These are phyloP conservation scores for Diorhabda elongata DNA, from an alignment of 1,140 invertebrate genomes.

Conservation along the genomic window DNA sequence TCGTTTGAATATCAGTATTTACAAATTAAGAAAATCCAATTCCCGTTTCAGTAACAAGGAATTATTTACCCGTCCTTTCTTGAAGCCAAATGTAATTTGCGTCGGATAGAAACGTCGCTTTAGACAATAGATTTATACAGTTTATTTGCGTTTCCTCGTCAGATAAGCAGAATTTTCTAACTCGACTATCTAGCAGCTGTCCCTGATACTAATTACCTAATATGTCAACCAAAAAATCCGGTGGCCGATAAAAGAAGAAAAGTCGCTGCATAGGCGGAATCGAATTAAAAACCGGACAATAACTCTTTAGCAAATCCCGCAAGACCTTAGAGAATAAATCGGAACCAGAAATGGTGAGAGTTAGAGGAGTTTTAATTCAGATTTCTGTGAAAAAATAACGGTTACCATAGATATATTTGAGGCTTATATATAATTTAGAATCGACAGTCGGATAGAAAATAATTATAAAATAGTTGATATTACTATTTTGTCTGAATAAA, in stretches of 20 bases:
- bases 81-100: neutral
- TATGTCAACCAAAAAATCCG: neutral
- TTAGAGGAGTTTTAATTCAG: neutral
- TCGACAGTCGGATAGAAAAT: no score
- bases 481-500: no score
- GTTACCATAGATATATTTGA: no score
- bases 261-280: constrained; percentile 11
- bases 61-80: no score
- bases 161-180: neutral
- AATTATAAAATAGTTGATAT: no score
- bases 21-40: no score
- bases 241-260: constrained; percentile 3
- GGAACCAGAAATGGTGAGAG: neutral
- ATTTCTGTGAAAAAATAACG: neutral
- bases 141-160: neutral
- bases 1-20: no score
- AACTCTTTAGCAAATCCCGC: constrained; percentile 6
- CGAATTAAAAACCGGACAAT: constrained; percentile 13
- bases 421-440: no score
- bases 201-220: neutral
- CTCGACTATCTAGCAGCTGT: neutral
- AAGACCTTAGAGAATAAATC: neutral
- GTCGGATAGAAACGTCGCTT: neutral
- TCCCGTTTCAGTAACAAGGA: no score
- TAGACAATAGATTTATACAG: neutral